These are phyloP conservation scores for Leucophenga varia DNA, from an alignment of 1,140 invertebrate species.

Conservation along the genomic window DNA sequence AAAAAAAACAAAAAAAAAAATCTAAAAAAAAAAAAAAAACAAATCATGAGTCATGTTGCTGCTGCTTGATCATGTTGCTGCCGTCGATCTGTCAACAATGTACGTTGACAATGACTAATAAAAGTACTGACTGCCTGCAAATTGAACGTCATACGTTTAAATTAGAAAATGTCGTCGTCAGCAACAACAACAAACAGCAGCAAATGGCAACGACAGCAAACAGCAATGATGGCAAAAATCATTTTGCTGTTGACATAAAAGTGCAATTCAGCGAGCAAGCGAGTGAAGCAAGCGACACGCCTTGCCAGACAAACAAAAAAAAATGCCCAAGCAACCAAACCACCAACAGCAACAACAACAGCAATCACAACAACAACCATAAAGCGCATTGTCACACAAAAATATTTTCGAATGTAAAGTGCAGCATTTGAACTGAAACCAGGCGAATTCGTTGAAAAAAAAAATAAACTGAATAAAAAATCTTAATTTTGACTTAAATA, in stretches of 20 bases:
- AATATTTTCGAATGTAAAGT: no score
- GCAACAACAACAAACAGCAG: slow-evolving; percentile 44
- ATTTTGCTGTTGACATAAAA: no score
- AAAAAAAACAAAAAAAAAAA: background rate
- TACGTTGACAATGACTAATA: slow-evolving; percentile 28
- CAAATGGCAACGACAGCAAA: slow-evolving; percentile 23
- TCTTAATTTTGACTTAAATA: no score
- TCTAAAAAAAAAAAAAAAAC: background rate
- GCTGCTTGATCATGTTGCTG: slow-evolving; percentile 9
- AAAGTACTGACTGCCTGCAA: background rate
- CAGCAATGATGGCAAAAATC: slow-evolving; percentile 13
- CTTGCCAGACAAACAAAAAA: no score
- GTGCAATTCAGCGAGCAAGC: background rate
- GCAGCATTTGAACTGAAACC: no score
- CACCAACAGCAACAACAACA: slow-evolving; percentile 14
- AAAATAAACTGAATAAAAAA: no score
- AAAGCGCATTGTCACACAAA: background rate
- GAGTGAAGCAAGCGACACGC: no score
- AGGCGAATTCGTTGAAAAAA: no score
- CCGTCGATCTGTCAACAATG: slow-evolving; percentile 2
- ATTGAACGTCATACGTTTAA: no score
- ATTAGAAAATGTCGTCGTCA: slow-evolving; percentile 12
- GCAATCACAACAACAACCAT: slow-evolving; percentile 8
- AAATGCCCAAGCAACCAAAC: slow-evolving; percentile 28
- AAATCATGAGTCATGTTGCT: slow-evolving; percentile 30